These are phyloP conservation scores for Mesorhabditis spiculigera DNA, from an alignment of 2,888 invertebrate genomes.

Conservation along the genomic window DNA sequence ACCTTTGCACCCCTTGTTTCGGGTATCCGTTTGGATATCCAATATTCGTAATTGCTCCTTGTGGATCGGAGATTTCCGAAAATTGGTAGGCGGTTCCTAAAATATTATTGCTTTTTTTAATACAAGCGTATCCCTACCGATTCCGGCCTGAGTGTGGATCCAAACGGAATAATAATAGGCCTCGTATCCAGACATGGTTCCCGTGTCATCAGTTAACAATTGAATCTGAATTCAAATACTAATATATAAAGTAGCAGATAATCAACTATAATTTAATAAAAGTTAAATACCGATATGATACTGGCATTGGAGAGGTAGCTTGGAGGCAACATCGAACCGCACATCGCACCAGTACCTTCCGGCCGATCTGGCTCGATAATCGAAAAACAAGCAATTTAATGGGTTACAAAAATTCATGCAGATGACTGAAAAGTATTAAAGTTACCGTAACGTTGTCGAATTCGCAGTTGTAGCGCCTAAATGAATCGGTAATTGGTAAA, in stretches of 20 bases:
- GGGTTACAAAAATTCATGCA: no score
- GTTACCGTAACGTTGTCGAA: neutral
- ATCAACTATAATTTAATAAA: neutral
- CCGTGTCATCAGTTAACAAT: constrained; percentile 32
- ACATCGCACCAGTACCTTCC: neutral
- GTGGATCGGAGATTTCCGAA: constrained; percentile 32
- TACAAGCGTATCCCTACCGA: neutral
- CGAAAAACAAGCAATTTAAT: neutral
- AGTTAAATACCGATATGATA: constrained; percentile 1
- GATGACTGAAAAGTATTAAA: no score
- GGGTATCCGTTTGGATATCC: constrained; percentile 39
- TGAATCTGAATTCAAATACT: constrained; percentile 1
- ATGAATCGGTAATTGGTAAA: neutral
- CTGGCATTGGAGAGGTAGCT: neutral
- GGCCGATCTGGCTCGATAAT: neutral
- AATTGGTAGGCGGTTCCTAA: constrained; percentile 25
- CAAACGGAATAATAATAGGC: constrained; percentile 34
- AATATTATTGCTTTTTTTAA: constrained; percentile 4
- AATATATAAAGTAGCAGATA: constrained; percentile 20
- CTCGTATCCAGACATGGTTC: constrained; percentile 35
- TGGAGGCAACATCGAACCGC: neutral
- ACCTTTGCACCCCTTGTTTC: constrained; percentile 24
- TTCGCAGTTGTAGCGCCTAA: neutral
- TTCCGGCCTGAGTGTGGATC: constrained; percentile 8
- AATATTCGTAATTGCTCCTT: constrained; percentile 41